These are phyloP conservation scores for Lamellibrachia columna DNA, from an alignment of 2,888 invertebrate genomes.

Conservation along the genomic window DNA sequence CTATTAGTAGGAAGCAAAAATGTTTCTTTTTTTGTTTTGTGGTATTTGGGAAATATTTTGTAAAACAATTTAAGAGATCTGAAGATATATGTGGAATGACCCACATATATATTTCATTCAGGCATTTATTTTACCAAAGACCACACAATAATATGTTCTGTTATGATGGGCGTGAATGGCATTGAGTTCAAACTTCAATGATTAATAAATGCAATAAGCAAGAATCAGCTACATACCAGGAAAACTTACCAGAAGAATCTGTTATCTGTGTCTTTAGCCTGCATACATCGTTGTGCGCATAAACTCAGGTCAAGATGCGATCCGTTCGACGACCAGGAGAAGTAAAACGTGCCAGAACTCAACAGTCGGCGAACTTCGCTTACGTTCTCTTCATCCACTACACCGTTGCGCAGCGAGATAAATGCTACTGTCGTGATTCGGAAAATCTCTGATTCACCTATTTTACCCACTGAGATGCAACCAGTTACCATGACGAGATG, in stretches of 20 bases:
- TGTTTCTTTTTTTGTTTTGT: too few relatives aligned
- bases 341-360: conserved; percentile 98
- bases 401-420: conserved; percentile 75
- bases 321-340: conserved; percentile 78
- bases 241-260: conserved; percentile 89
- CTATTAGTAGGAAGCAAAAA: too few relatives aligned
- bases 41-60: too few relatives aligned
- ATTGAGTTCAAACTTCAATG: neutral
- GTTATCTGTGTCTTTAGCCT: conserved; percentile 85
- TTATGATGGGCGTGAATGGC: too few relatives aligned
- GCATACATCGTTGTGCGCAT: conserved; percentile 88
- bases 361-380: conserved; percentile 79
- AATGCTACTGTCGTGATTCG: conserved; percentile 92
- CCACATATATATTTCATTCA: too few relatives aligned
- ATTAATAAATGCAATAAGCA: neutral
- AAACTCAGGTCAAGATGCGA: conserved; percentile 87
- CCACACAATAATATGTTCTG: too few relatives aligned
- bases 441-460: conserved; percentile 93
- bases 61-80: too few relatives aligned
- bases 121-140: too few relatives aligned
- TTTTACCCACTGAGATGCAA: conserved; percentile 95
- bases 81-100: too few relatives aligned
- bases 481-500: conserved; percentile 92
- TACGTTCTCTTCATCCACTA: conserved; percentile 65
- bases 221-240: neutral